Evolutionary conservation across 2,888 invertebrate species (phyloP).

Genomic region (Cephus spinipes): DNA sequence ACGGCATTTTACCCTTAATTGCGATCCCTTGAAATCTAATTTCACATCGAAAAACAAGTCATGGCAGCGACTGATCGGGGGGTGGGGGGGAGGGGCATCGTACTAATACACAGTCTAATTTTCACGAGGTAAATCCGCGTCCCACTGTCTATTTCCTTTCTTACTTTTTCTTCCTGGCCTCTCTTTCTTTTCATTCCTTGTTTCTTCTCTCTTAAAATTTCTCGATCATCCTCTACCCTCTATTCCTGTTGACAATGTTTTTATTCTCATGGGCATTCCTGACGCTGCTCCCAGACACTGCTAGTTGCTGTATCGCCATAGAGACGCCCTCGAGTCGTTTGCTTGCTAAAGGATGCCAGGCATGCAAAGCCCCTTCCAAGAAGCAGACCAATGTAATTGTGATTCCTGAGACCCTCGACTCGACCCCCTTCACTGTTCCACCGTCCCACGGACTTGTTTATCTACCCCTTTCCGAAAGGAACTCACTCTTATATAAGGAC

Average conservation of each 20-base stretch:
- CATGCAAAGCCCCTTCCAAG: not conserved
- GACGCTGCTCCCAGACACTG: not conserved
- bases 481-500: no score
- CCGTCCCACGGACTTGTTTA: no score
- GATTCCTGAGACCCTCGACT: conserved; percentile 1
- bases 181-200: no score
- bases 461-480: no score
- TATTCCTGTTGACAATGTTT: not conserved
- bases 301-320: conserved; percentile 1
- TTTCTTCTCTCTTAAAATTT: not conserved
- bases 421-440: no score
- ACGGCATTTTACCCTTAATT: not conserved
- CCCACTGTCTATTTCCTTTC: not conserved
- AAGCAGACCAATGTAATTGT: not conserved
- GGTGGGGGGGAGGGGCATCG: not conserved
- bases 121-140: not conserved
- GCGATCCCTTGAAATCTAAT: not conserved
- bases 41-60: not conserved
- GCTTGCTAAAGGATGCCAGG: not conserved
- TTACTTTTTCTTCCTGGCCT: no score
- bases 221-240: not conserved
- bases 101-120: not conserved
- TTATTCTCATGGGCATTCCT: not conserved
- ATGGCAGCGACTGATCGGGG: not conserved
- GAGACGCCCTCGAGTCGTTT: not conserved